Evolutionary conservation across 2,797 vertebrate genomes (phyloP).

Genomic region (Nothura maculosa): DNA sequence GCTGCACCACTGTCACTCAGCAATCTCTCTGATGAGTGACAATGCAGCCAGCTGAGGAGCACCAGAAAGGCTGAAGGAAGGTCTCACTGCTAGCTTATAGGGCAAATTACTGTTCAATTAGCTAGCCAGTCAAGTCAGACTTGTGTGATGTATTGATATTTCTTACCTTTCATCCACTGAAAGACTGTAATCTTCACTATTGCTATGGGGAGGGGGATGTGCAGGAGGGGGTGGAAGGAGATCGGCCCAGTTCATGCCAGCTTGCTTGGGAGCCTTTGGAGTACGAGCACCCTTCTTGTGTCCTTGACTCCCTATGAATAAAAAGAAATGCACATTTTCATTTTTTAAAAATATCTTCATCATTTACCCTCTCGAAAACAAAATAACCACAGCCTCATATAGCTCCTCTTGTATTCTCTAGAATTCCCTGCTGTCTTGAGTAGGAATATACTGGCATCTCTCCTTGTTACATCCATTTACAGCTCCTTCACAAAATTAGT

Average conservation of each 20-base stretch:
- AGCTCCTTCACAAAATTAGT: background rate
- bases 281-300: conserved; percentile 94
- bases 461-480: background rate
- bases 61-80: background rate
- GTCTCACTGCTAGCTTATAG: background rate
- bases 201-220: conserved; percentile 92
- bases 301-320: conserved; percentile 93
- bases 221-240: conserved; percentile 95
- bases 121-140: conserved; percentile 58
- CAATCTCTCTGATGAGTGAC: background rate
- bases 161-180: conserved; percentile 92
- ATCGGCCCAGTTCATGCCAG: conserved; percentile 97
- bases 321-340: background rate
- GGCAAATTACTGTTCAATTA: background rate
- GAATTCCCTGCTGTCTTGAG: background rate
- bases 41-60: background rate
- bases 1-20: background rate
- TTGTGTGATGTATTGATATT: background rate
- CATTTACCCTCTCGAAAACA: background rate
- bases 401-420: background rate
- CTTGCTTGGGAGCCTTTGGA: conserved; percentile 94
- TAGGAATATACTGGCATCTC: background rate
- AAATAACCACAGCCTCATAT: background rate
- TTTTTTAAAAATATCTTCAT: background rate
- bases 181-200: conserved; percentile 90